Evolutionary conservation across 2,113 vertebrate genomes (phyloP), one percentile per base, ranked within the genome.

Genomic region (Diadophis punctatus): DNA sequence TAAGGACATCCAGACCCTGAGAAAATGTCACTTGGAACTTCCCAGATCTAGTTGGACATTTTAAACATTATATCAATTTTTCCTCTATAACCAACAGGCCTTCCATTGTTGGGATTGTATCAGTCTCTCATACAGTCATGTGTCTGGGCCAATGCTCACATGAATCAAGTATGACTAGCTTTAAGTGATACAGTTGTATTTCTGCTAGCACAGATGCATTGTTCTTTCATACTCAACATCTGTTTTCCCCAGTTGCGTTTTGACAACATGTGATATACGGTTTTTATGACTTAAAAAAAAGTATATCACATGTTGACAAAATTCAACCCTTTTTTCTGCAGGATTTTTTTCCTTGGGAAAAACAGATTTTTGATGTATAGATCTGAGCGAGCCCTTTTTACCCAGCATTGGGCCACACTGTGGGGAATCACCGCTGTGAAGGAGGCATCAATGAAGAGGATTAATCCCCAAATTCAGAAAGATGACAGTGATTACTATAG

Each of bases 301-400:
- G 96, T 94, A 94, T 96, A 93, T 96, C 97, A 97, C 97, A 96
- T 97, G 97, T 96, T 96, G 46, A 49, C 92, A 95, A 94, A 96
- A 95, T 87, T 91, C 91, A 95, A 92, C 88, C 92, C 86, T 94
- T 60, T 93, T 94, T 95, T 94, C 30, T n/a, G 68, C 95, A 86
- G 85, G 60, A 25, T 46, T 34, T 8, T 43, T 51, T 23, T 27
- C 7, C 48, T 3, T n/a, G 0, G 0, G n/a, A 39, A 93, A 11
- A 88, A 89, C 34, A 48, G 68, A 3, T 88, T 91, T 93, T 94
- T 89, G 58, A 68, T 86, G 92, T 20, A 91, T 53, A 52, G 51
- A 8, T 27, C 30, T 87, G 51, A 87, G 22, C 4, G 51, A 20
- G 18, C 8, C n/a, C 30, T 9, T 53, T 87, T 53, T 20, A 34